Base-by-base conservation (phyloP, 2,113 vertebrate species). In the Haplotaxodon microlepis region DNA sequence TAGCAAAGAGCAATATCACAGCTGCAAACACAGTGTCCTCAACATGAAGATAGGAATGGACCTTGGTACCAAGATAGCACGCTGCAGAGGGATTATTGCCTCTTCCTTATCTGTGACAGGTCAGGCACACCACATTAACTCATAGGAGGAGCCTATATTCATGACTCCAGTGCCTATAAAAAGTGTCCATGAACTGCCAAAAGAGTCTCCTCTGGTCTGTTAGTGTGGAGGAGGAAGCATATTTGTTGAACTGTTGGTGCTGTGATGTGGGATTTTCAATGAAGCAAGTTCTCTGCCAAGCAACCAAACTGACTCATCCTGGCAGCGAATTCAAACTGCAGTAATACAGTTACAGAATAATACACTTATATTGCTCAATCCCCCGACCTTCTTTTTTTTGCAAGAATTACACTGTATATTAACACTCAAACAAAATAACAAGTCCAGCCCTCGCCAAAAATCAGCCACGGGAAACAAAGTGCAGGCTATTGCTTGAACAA, bases 71-170 rank as follows among this genome's bases (percentile, higher is more conserved):
- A 27, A 84, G 86, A 93, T 90, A 88, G n/a, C 88, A 88, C 63
- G 82, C 82, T 84, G 89, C 59, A 84, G 81, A 42, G 91, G 69
- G 82, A 88, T 94, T 88, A 92, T 47, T 90, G 85, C 87, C 59
- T 61, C 51, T 47, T 91, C 12, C 85, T 95, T 94, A 95, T 95
- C 93, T 87, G 71, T 69, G 54, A 81, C 78, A 86, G 84, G 88
- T 92, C 92, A 92, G 93, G 59, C 91, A 66, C 36, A 63, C 40
- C 36, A 73, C 69, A 78, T 56, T 66, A 61, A 78, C 79, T 76
- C 80, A 59, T 9, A 84, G 84, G 88, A 83, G 85, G 24, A 83
- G 82, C 34, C 71, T 66, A 36, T 9, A 34, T 61, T 85, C 83
- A 82, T 83, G 21, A 84, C 66, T 87, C 79, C 21, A 40, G 53